Evolutionary conservation across 2,888 invertebrate genomes (phyloP).

Genomic region (Branchinecta sandiegonensis): DNA sequence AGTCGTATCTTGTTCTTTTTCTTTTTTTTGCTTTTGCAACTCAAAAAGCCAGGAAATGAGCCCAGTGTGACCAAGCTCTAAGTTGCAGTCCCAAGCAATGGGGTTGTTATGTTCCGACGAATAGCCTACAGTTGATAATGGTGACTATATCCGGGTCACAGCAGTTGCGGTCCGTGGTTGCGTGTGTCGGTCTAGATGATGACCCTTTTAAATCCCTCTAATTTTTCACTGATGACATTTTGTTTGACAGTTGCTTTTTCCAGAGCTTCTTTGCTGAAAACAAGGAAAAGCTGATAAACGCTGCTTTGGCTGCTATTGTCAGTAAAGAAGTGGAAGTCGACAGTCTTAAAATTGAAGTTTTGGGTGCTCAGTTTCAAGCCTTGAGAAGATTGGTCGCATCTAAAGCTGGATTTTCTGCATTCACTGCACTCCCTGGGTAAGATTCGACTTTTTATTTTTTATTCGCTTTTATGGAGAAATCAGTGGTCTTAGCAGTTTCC

Average conservation of each 20-base stretch:
- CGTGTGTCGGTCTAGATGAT: too few species aligned
- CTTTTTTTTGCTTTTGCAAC: too few species aligned
- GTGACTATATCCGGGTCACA: too few species aligned
- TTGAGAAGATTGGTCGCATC: constrained; percentile 83
- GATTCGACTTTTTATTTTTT: constrained; percentile 20
- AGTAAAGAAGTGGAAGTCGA: constrained; percentile 52
- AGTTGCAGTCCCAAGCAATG: too few species aligned
- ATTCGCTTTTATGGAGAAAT: neutral
- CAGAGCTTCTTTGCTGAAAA: constrained; percentile 94
- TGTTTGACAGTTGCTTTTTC: constrained; percentile 30
- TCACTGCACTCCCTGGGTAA: constrained; percentile 73
- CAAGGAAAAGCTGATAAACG: constrained; percentile 89
- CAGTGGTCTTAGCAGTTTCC: neutral
- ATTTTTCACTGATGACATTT: too few species aligned
- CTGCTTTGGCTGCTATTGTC: constrained; percentile 70
- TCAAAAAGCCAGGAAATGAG: too few species aligned
- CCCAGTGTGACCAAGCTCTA: too few species aligned
- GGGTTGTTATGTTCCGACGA: too few species aligned
- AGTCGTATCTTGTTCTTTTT: too few species aligned
- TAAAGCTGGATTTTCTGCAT: constrained; percentile 93
- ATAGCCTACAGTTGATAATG: too few species aligned
- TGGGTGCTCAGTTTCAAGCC: constrained; percentile 92
- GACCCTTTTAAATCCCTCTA: too few species aligned
- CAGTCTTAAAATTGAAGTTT: constrained; percentile 44
- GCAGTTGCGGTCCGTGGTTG: too few species aligned